Evolutionary conservation across 2,113 vertebrate genomes (phyloP), one percentile per base, ranked within the genome.

Genomic region (Bujurquina vittata): DNA sequence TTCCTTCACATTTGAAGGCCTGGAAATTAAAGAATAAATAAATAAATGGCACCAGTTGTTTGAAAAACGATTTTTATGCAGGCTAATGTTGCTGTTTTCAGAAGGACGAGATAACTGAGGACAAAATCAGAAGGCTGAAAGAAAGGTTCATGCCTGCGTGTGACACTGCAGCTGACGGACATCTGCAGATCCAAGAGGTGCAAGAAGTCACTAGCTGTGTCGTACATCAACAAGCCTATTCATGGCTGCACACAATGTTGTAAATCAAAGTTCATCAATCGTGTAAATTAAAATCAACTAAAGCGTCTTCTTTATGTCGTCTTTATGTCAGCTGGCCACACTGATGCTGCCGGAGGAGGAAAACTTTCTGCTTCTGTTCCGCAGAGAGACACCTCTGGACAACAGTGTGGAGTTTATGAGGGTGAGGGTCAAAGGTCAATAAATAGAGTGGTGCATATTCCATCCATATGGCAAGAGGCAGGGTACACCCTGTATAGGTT

Each of bases 351-450:
- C 97, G 0, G 96, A 98, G 74, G 97, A 98, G 52, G 98, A 98
- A 88, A 97, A 97, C 89, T 99, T 99, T 87, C 95, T 99, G 62
- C 94, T 98, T 73, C 90, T 98, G 87, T 99, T 99, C 85, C 97
- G 95, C 81, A 86, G 95, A 84, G 98, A 99, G 94, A 95, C 96
- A 1, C 97, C 97, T 3, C 90, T 99, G 95, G 96, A 98, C 91
- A 97, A 96, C 93, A 99, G 98, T 0, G 97, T 99, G 91, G 97
- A 98, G 94, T 99, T 99, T 58, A 99, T 99, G 97, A 92, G 96
- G 96, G 98, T 98, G 79, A 89, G 97, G 95, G 49, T 81, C 72
- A 56, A 89, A 96, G 95, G 49, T 81, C 72, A 56, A 54, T 18
- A 7, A 17, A 3, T 37, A 9, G 3, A 0, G 14, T 4, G 4